phyloP scores from a whole-genome alignment of 92 coral and sea anemone genomes.

The Montipora capitata region DNA sequence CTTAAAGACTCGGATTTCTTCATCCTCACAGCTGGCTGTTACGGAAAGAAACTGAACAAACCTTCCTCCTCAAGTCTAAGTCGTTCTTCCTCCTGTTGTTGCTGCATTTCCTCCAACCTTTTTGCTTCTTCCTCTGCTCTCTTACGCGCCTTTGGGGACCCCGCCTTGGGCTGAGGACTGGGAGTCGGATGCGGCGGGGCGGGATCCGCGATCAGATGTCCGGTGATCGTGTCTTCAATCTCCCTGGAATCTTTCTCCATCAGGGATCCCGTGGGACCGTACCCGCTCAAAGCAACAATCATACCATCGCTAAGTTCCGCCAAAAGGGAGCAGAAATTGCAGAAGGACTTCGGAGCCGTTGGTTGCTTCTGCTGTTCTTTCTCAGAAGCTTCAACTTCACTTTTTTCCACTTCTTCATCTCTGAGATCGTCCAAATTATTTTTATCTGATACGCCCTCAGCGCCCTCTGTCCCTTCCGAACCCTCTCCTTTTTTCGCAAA shows the following conservation, averaged over 20 bases:
- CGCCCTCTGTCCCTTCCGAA: slow-evolving; percentile 40
- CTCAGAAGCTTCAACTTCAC: slow-evolving; percentile 81
- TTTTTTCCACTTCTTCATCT: slow-evolving; percentile 87
- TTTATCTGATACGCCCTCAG: slow-evolving; percentile 16
- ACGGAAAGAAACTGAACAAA: not conserved
- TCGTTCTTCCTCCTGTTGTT: slow-evolving; percentile 89
- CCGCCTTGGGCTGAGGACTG: slow-evolving; percentile 96
- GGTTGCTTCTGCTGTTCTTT: slow-evolving; percentile 24
- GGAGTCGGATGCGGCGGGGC: slow-evolving; percentile 80
- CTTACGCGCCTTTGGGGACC: slow-evolving; percentile 93
- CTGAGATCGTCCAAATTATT: slow-evolving; percentile 25
- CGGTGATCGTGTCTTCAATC: slow-evolving; percentile 46
- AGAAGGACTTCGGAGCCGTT: slow-evolving; percentile 78
- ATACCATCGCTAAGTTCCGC: slow-evolving; percentile 98
- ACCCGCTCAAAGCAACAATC: slow-evolving; percentile 92
- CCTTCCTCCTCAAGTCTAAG: slow-evolving; percentile 82
- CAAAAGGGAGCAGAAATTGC: slow-evolving; percentile 92
- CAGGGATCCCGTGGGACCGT: slow-evolving; percentile 85
- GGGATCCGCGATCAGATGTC: slow-evolving; percentile 49
- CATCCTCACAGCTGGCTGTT: not conserved
- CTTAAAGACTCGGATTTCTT: not conserved
- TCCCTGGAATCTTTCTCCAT: slow-evolving; percentile 51
- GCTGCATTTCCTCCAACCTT: slow-evolving; percentile 89
- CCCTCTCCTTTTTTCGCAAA: slow-evolving; percentile 71
- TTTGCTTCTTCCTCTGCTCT: slow-evolving; percentile 93